Percentiles rank a stretch among this genome's conserved stretches.
phyloP scores from a whole-genome alignment of 2,888 invertebrate genomes.

The Colostygia pectinataria region DNA sequence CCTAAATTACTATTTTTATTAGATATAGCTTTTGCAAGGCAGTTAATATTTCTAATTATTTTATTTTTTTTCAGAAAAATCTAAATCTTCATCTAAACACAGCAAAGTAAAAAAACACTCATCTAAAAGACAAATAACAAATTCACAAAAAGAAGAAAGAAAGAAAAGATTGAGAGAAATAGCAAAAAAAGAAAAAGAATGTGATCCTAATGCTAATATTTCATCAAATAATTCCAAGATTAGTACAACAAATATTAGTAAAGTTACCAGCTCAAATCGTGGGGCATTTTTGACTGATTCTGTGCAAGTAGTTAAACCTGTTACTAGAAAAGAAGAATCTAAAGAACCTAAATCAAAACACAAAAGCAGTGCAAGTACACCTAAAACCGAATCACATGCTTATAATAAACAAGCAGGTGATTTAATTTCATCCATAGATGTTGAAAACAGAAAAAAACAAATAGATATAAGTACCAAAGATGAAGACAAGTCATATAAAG shows the following conservation, averaged over 20 bases:
- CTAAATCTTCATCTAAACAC: conserved; percentile 43
- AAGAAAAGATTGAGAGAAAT: conserved; percentile 78
- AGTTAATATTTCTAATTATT: not conserved
- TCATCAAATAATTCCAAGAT: conserved; percentile 43
- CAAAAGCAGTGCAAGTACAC: conserved; percentile 10
- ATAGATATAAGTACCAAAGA: conserved; percentile 12
- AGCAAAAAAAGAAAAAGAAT: conserved; percentile 59
- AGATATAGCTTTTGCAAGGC: too few relatives aligned
- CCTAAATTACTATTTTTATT: too few relatives aligned
- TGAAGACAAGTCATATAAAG: conserved; percentile 23
- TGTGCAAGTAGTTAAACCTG: conserved; percentile 49
- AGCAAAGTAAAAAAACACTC: conserved; percentile 43
- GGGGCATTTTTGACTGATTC: conserved; percentile 79
- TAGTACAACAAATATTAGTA: conserved; percentile 56
- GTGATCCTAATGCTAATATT: conserved; percentile 37
- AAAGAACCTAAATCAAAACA: conserved; percentile 34
- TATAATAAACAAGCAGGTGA: conserved; percentile 19
- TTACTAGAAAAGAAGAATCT: conserved; percentile 45
- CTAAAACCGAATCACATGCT: conserved; percentile 19
- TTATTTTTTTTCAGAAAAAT: conserved; percentile 44
- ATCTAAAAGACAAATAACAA: conserved; percentile 46
- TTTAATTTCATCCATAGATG: conserved; percentile 19
- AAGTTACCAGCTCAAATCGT: conserved; percentile 78
- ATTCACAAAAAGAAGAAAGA: conserved; percentile 70
- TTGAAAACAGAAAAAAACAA: conserved; percentile 23